Conservation (phyloP, 2,888 invertebrate species). For the Tenthredo scrophulariae region DNA sequence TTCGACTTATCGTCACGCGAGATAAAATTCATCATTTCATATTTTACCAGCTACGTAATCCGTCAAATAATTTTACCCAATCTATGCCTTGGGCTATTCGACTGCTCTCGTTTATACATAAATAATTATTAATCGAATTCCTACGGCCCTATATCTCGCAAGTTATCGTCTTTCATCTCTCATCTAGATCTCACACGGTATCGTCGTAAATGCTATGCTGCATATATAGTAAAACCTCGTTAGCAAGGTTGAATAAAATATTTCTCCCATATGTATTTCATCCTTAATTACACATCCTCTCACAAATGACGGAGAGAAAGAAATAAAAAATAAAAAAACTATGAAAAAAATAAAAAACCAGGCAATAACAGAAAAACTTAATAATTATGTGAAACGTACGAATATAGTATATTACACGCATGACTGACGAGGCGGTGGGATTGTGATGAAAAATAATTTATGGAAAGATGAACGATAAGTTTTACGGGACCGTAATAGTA, state of each 20-base stretch:
- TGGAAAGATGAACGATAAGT: constrained; percentile 28
- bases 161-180: not conserved
- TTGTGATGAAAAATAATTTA: constrained; percentile 13
- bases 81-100: not conserved
- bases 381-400: not conserved
- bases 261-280: not conserved
- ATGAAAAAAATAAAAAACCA: too few relatives aligned
- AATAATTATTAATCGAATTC: constrained; percentile 21
- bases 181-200: constrained; percentile 1
- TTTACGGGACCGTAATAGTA: not conserved
- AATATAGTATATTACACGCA: not conserved
- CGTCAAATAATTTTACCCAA: not conserved
- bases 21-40: not conserved
- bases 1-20: not conserved
- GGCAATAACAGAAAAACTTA: not conserved
- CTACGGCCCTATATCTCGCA: not conserved
- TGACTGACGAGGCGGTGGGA: not conserved
- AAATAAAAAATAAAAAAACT: not conserved
- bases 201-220: not conserved
- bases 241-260: not conserved
- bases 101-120: not conserved
- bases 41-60: not conserved
- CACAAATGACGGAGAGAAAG: not conserved
- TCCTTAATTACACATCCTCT: not conserved
- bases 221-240: not conserved